Base-by-base conservation (phyloP, 2,113 vertebrate genomes). In the Rutilus rutilus region DNA sequence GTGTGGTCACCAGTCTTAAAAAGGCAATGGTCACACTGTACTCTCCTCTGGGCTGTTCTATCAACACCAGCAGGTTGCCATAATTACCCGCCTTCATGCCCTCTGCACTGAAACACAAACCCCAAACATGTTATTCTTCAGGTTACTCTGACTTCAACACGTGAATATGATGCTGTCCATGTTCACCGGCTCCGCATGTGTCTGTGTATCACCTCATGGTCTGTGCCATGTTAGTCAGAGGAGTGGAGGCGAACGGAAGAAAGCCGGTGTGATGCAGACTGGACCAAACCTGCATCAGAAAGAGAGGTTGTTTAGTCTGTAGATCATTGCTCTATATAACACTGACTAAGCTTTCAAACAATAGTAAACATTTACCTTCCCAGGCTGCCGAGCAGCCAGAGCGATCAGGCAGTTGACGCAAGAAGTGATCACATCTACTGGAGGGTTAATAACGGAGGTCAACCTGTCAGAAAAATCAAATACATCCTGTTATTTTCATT, bases 21-120 rank as follows among this genome's bases (percentile, higher is more conserved):
- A 99, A 99, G 82, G 98, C 97, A 54, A 97, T 87, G 15, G 98
- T 99, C 30, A 99, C 97, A 0, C 94, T 92, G 12, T 99, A 99
- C 89, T 99, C 97, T 76, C 98, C 98, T 64, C 96, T 96, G 5
- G 97, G 97, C 93, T 99, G 97, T 52, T 99, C 98, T 12, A 97
- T 96, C 85, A 96, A 95, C 92, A 99, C 96, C 90, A 99, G 84
- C 1, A 99, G 93, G 92, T 95, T 98, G 52, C 98, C 98, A 12
- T 97, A 99, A 86, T 97, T 97, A 60, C 98, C 98, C 6, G 98
- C 97, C 85, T 97, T 98, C 98, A 99, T 99, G 3, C 98, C 97
- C 89, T 99, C 98, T 39, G 97, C 97, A 88, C 98, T 99, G 90
- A 42, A 78, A 91, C 81, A 14, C 7, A 92, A 14, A 59, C 6